These are phyloP conservation scores for Sebastes itinus DNA, from an alignment of 2,797 vertebrate genomes.

Conservation along the genomic window DNA sequence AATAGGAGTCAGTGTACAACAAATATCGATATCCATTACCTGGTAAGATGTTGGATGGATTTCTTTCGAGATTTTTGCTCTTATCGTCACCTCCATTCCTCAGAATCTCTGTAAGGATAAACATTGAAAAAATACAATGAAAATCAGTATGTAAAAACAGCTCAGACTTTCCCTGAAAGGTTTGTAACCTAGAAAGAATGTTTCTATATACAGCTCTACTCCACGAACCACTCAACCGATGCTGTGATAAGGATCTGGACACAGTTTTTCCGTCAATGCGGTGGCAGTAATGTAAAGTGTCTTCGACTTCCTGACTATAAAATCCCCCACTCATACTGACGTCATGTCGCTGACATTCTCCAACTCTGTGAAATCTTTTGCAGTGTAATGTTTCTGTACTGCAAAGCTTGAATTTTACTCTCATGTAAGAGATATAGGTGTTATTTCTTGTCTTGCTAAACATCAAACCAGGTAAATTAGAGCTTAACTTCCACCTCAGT, in stretches of 20 bases:
- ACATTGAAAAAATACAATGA: not conserved
- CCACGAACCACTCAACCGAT: not conserved
- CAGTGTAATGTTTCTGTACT: not conserved
- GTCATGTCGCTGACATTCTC: not conserved
- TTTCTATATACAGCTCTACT: constrained; percentile 10
- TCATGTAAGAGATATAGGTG: not conserved
- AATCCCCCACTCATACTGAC: not conserved
- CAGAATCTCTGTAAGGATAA: constrained; percentile 63
- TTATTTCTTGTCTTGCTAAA: not conserved
- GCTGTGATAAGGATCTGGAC: constrained; percentile 13
- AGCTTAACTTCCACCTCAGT: not conserved
- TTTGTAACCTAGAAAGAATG: not conserved
- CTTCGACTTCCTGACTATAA: constrained; percentile 18
- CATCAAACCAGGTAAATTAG: not conserved
- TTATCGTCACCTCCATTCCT: constrained; percentile 90
- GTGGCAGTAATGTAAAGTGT: not conserved
- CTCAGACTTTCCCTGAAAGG: not conserved
- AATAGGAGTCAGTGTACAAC: not conserved
- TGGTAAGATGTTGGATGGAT: constrained; percentile 92
- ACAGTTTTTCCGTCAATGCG: not conserved
- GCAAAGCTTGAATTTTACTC: not conserved
- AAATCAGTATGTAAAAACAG: not conserved
- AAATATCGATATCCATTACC: constrained; percentile 75
- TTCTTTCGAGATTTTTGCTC: constrained; percentile 89
- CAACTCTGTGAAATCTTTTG: not conserved